phyloP scores from a whole-genome alignment of 2,113 vertebrate species.

The Syngnathus scovelli region DNA sequence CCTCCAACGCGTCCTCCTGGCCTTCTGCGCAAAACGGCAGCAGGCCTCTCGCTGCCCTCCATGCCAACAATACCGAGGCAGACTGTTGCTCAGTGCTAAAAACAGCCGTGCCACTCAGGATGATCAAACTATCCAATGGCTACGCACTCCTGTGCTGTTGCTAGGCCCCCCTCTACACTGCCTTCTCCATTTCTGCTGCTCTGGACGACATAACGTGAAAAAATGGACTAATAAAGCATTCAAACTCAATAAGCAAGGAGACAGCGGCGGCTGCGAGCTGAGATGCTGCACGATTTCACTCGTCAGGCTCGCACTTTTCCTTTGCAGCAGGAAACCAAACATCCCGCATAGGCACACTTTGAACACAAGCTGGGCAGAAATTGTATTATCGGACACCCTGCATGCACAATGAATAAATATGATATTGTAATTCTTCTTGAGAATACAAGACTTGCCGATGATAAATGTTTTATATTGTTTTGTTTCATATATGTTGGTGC shows the following conservation, averaged over 20 bases:
- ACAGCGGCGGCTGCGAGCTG: conserved; percentile 66
- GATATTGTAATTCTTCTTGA: too few relatives aligned
- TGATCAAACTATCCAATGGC: conserved; percentile 69
- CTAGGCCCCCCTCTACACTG: conserved; percentile 57
- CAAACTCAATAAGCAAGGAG: conserved; percentile 70
- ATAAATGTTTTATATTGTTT: too few relatives aligned
- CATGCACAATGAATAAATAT: too few relatives aligned
- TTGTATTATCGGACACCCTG: too few relatives aligned
- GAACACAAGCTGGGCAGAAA: too few relatives aligned
- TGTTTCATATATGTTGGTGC: too few relatives aligned
- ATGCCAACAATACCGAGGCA: conserved; percentile 50
- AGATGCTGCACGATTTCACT: conserved; percentile 53
- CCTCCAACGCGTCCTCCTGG: neutral
- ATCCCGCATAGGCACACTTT: conserved; percentile 19
- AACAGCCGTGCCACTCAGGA: conserved; percentile 63
- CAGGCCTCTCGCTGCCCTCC: conserved; percentile 34
- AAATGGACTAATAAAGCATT: conserved; percentile 74
- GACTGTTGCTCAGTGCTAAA: conserved; percentile 64
- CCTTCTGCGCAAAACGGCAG: neutral
- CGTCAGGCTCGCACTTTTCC: conserved; percentile 47
- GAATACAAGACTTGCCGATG: too few relatives aligned
- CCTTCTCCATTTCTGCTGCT: conserved; percentile 47
- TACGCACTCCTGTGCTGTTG: conserved; percentile 60
- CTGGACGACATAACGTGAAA: conserved; percentile 67
- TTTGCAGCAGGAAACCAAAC: conserved; percentile 36